Base-by-base conservation (phyloP, 2,797 vertebrate species). In the Distichodus sexfasciatus region DNA sequence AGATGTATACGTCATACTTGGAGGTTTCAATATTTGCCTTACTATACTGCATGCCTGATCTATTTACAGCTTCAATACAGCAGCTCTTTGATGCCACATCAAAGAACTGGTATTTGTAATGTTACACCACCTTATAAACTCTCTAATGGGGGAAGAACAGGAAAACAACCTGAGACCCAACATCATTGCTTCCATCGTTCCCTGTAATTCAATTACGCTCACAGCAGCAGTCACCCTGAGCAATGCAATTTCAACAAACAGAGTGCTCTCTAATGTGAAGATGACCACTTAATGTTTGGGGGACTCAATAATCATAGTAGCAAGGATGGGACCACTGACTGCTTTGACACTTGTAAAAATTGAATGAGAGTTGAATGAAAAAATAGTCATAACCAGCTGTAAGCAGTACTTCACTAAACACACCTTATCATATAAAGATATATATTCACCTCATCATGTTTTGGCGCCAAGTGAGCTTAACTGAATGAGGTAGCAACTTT, bases 151-250 rank as follows among this genome's bases (percentile, higher is more conserved):
- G 21, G 33, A 46, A 17, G 5, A 36, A 12, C 44, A 14, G 7
- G 4, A 26, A 43, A 41, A 9, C 7, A 69, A 54, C 7, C 2
- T 10, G 21, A 21, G 19, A 44, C 11, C 29, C 5, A 0, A 9
- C 5, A 63, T 51, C 3, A 21, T 21, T 46, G 24, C 17, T 12
- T 63, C 60, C n/a, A 14, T 31, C 4, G 50, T 29, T 50, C 21
- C 19, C 50, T 23, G 57, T 3, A 65, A 71, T 75, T 70, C n/a
- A 66, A 63, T 69, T 33, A 28, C n/a, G 19, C 41, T 21, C 54
- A 33, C 50, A 33, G 47, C 31, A 28, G 4, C 28, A 68, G 9
- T 65, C 48, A 69, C 17, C 40, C 35, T 46, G 35, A 58, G 71
- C 64, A 55, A 51, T 65, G 62, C 29, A 40, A 24, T 63, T 65